phyloP scores from a whole-genome alignment of 2,797 vertebrate genomes.

The Manis crassicaudata region DNA sequence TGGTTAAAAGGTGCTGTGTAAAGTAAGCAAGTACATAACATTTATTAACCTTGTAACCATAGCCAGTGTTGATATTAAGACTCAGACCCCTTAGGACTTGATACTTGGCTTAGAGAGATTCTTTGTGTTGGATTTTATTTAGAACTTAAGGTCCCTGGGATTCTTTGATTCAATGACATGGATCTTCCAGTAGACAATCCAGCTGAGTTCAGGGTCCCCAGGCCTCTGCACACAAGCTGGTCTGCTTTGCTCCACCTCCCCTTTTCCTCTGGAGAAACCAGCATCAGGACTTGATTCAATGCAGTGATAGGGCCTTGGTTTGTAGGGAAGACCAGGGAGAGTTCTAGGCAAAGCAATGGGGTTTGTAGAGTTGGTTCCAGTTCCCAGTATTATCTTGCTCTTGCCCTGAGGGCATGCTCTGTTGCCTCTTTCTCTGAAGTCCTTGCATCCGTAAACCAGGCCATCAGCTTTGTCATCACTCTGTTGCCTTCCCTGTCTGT shows the following conservation, averaged over 20 bases:
- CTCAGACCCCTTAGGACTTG: conserved; percentile 48
- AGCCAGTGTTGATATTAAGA: conserved; percentile 13
- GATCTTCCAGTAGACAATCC: not conserved
- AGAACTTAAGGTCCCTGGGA: not conserved
- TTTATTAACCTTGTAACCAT: conserved; percentile 46
- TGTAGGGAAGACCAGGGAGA: not conserved
- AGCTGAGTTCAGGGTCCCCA: not conserved
- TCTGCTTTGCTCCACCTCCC: not conserved
- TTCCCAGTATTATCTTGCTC: not conserved
- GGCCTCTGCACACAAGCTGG: no score
- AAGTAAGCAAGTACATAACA: not conserved
- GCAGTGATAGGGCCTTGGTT: not conserved
- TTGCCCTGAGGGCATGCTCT: not conserved
- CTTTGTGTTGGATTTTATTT: conserved; percentile 45
- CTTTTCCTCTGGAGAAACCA: not conserved
- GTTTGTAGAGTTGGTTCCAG: not conserved
- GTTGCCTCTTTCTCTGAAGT: not conserved
- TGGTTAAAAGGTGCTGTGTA: conserved; percentile 6
- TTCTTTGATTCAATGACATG: not conserved
- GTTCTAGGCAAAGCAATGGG: not conserved
- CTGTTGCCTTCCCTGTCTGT: not conserved
- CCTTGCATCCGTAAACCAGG: not conserved
- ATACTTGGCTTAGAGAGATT: conserved; percentile 27
- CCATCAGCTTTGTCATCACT: not conserved
- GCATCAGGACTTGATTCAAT: not conserved